These are phyloP conservation scores for Lacanobia wlatinum DNA, from an alignment of 2,888 invertebrate species.

Conservation along the genomic window DNA sequence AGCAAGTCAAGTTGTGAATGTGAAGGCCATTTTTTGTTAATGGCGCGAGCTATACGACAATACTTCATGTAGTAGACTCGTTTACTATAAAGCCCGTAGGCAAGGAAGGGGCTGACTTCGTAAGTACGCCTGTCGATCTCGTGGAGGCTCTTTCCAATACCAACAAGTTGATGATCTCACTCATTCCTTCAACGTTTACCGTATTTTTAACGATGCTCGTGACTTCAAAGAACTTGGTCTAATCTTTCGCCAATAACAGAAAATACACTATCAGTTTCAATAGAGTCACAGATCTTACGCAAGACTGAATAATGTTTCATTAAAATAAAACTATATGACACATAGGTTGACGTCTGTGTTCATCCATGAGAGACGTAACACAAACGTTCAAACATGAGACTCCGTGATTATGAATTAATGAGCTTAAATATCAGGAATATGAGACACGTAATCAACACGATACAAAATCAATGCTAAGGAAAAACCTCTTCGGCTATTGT, in stretches of 20 bases:
- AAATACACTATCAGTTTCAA: neutral
- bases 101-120: neutral
- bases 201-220: neutral
- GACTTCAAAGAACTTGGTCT: neutral
- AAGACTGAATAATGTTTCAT: slow-evolving; percentile 7
- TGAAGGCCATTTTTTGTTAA: slow-evolving; percentile 24
- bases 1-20: slow-evolving; percentile 18
- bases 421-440: slow-evolving; percentile 40
- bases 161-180: neutral
- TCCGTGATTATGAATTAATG: slow-evolving; percentile 44
- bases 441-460: slow-evolving; percentile 9
- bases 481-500: slow-evolving; percentile 17
- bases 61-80: too few species aligned
- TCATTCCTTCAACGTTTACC: neutral
- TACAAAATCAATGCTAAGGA: slow-evolving; percentile 21
- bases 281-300: slow-evolving; percentile 7
- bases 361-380: neutral
- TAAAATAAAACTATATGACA: slow-evolving; percentile 7
- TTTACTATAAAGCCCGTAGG: neutral
- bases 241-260: neutral
- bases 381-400: slow-evolving; percentile 1
- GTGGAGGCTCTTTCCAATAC: neutral
- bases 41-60: neutral
- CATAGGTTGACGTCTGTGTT: slow-evolving; percentile 9
- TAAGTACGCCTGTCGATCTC: too few species aligned